Evolutionary conservation across 2,888 invertebrate genomes (phyloP), one percentile per base, ranked within the genome.

Genomic region (Hypercompe scribonia): DNA sequence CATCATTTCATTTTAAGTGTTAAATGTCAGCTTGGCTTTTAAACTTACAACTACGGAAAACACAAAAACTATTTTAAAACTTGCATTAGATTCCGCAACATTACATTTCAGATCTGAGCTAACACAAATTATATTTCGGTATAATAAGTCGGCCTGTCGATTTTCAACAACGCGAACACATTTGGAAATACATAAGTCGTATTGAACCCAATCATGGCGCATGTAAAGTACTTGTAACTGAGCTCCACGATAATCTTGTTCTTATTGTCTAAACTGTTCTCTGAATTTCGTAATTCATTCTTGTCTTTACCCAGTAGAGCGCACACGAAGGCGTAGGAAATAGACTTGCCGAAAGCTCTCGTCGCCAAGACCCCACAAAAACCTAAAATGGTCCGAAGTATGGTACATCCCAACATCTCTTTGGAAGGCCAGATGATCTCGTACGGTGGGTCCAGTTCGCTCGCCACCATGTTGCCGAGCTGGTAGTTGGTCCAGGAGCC

Each of bases 401-500:
- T 92, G 67, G 96, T 92, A 86, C 96, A 96, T 74, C 97, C 97
- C 68, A 97, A 85, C 97, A 98, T 98, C 83, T 96, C 96, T 76
- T 96, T 96, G 2, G 97, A 97, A 15, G 98, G 98, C 97, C 98
- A 98, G 85, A 97, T 96, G 86, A 98, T 97, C 74, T 96, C 91
- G 91, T 98, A 98, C 0, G 98, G 98, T 11, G 98, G 98, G 46
- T 96, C 93, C 15, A 93, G 90, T n/a, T 96, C 88, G 79, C 96
- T 96, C 61, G 96, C 94, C n/a, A 90, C 91, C 96, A 97, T 96
- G 87, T 97, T 96, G n/a, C 98, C 98, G 24, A 97, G 96, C 90
- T 97, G 98, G 91, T 97, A 98, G 94, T 98, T 98, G 63, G 97
- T 93, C 99, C 98, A 99, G 10, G 98, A 97, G 33, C 98, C 99